Percentiles rank a stretch among this genome's conserved stretches.
Conservation (phyloP, 2,113 vertebrate species). For the Leiothrix lutea region DNA sequence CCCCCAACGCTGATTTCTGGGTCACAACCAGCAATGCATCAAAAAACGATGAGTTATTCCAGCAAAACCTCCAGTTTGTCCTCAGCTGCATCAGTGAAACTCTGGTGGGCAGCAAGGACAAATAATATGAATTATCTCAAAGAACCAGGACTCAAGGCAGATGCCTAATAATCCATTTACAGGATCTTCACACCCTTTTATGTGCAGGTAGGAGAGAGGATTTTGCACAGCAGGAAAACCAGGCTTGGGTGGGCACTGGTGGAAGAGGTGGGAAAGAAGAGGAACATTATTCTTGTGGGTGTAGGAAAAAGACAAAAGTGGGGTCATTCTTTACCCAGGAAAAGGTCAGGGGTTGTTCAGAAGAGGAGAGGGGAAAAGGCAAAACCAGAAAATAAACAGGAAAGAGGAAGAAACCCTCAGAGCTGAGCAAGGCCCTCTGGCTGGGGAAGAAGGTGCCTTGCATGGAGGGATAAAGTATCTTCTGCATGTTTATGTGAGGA, state of each 20-base stretch:
- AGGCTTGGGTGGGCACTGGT: not conserved
- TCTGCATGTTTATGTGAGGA: not conserved
- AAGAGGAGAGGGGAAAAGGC: not conserved
- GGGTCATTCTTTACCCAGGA: not conserved
- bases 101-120: not conserved
- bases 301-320: not conserved
- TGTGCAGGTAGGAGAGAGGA: not conserved
- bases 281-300: not conserved
- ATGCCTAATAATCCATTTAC: not conserved
- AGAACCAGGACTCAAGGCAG: not conserved
- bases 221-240: not conserved
- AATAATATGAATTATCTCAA: not conserved
- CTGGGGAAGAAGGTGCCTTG: not conserved
- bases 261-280: not conserved
- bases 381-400: not conserved
- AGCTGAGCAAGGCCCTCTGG: not conserved
- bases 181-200: not conserved
- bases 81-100: not conserved
- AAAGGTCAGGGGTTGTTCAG: not conserved
- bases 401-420: not conserved
- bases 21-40: not conserved
- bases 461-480: not conserved
- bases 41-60: not conserved
- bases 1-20: rapidly evolving
- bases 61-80: not conserved